Percentiles rank a stretch among this genome's conserved stretches.
Evolutionary conservation across 1,140 invertebrate genomes (phyloP).

Genomic region (Drosophila paulistorum): DNA sequence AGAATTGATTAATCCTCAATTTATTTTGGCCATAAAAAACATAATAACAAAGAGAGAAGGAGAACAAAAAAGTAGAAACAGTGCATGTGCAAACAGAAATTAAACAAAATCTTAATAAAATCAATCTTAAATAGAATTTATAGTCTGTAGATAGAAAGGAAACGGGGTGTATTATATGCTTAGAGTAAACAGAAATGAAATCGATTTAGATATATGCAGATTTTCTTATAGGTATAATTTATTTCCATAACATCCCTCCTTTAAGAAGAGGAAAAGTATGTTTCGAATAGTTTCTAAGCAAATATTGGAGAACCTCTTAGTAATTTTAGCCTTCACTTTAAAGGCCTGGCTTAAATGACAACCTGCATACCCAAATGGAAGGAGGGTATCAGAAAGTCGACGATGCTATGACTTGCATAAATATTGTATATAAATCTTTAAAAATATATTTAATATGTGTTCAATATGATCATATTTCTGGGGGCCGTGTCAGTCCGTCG

Average conservation of each 20-base stretch:
- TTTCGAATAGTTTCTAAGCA: no score
- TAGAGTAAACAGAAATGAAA: no score
- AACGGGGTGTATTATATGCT: not conserved
- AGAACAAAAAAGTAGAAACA: not conserved
- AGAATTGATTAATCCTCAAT: slow-evolving; percentile 12
- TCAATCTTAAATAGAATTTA: slow-evolving; percentile 2
- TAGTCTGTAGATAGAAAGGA: not conserved
- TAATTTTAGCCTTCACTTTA: no score
- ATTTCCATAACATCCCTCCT: no score
- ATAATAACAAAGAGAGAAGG: not conserved
- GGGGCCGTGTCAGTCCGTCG: slow-evolving; percentile 31
- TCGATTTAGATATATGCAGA: no score
- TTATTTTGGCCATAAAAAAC: not conserved
- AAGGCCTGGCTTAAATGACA: no score
- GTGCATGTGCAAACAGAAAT: slow-evolving; percentile 8
- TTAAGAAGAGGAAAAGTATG: no score
- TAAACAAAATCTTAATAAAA: slow-evolving; percentile 2
- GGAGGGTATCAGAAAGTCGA: not conserved
- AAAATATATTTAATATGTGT: not conserved
- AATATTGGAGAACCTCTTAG: no score
- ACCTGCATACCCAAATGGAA: no score
- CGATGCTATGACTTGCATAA: not conserved
- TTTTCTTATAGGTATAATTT: not conserved
- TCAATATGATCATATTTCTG: slow-evolving; percentile 10
- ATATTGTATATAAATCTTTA: not conserved